Evolutionary conservation across 2,888 invertebrate species (phyloP), one percentile per base, ranked within the genome.

Genomic region (Tupiocoris notatus): DNA sequence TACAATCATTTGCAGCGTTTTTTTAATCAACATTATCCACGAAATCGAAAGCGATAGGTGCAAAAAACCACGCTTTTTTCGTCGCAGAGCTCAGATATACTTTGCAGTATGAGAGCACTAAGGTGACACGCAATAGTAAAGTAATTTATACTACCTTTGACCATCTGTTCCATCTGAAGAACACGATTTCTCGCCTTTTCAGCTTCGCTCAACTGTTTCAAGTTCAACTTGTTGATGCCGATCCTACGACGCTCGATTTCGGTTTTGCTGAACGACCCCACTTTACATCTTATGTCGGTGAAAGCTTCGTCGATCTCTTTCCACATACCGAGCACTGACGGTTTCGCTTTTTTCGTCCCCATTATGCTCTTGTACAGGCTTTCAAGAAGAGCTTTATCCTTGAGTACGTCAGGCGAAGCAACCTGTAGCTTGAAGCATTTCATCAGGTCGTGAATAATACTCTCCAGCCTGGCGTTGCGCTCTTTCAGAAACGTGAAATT

Each of bases 91-190:
- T n/a, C n/a, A n/a, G n/a, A n/a, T n/a, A n/a, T n/a, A n/a, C n/a
- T n/a, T n/a, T n/a, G n/a, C n/a, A n/a, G n/a, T n/a, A n/a, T n/a
- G n/a, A n/a, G n/a, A n/a, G n/a, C n/a, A n/a, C n/a, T n/a, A n/a
- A n/a, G n/a, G n/a, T n/a, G n/a, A n/a, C n/a, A n/a, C n/a, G n/a
- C n/a, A n/a, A n/a, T n/a, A n/a, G n/a, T n/a, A n/a, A n/a, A n/a
- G n/a, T n/a, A n/a, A n/a, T n/a, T n/a, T n/a, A n/a, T n/a, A n/a
- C n/a, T n/a, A 39, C 39, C 66, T 64, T 67, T 61, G 57, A 75
- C 67, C 75, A 75, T 75, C 18, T 75, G 66, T 39, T 75, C 61
- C 67, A 75, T 67, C 59, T 75, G 75, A 9, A 18, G n/a, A 6
- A 67, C 62, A 2, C 75, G 24, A 54, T 75, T 67, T 18, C 67